phyloP scores from a whole-genome alignment of 1,140 invertebrate species.

The Drosophila mauritiana region DNA sequence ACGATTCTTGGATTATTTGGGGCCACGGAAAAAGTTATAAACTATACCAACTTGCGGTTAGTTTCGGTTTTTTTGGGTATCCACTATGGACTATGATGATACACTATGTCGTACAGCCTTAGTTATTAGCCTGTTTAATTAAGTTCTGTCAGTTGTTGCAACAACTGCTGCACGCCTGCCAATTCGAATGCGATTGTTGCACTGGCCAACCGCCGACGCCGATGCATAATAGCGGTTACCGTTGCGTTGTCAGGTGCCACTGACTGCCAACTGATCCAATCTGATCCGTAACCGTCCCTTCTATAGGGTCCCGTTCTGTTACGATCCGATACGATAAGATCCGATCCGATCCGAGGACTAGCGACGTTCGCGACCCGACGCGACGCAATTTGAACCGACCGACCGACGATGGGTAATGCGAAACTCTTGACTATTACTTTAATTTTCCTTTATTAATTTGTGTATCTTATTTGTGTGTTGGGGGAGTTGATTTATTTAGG shows the following conservation, averaged over 20 bases:
- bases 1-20: constrained; percentile 70
- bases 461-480: constrained; percentile 2
- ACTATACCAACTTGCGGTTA: background rate
- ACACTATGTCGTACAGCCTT: constrained; percentile 11
- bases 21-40: constrained; percentile 17
- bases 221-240: constrained; percentile 69
- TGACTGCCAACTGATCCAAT: constrained; percentile 37
- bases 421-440: constrained; percentile 17
- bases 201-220: constrained; percentile 62
- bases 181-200: constrained; percentile 66
- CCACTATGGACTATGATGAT: constrained; percentile 18
- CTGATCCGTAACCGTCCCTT: constrained; percentile 25
- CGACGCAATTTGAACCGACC: constrained; percentile 37
- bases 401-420: constrained; percentile 32
- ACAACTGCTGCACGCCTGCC: constrained; percentile 59
- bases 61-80: background rate
- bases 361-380: constrained; percentile 28
- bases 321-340: too few relatives aligned
- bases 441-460: constrained; percentile 2
- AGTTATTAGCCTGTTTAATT: constrained; percentile 3
- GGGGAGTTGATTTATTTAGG: constrained; percentile 50
- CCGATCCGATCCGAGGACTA: constrained; percentile 31
- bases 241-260: constrained; percentile 40
- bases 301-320: constrained; percentile 24
- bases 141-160: constrained; percentile 39